Evolutionary conservation across 2,113 vertebrate genomes (phyloP), one percentile per base, ranked within the genome.

Genomic region (Elanus axillaris): DNA sequence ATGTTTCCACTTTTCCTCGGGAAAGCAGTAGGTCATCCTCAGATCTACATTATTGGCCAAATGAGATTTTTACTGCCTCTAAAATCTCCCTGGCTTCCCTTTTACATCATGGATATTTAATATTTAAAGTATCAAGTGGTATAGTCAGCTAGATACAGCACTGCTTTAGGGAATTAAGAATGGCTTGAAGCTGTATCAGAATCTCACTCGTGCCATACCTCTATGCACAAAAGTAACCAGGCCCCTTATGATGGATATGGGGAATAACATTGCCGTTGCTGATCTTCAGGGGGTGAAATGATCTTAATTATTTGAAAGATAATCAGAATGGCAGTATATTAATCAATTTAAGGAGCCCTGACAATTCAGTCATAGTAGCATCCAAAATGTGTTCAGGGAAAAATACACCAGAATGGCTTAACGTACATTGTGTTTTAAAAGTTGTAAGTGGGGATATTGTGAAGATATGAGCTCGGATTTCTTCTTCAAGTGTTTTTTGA

Each of bases 81-180:
- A 75, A 93, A 97, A 59, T 97, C 92, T 98, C 92, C 50, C 92
- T 82, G 88, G 50, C 72, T 94, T 98, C 79, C 69, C n/a, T 90
- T 90, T 94, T 95, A 48, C 75, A 56, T 95, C 84, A 88, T 79
- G 29, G 50, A n/a, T 92, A 77, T 88, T 96, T 95, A 93, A 67
- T 66, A 83, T 69, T 77, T 79, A 45, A 88, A 63, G 23, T 90
- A 63, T 74, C 20, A 74, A 77, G 78, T 62, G 55, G 31, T 79
- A 78, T 68, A 85, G 17, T 67, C n/a, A 86, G 55, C 45, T 77
- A 92, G 71, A 63, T 80, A 71, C 18, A 94, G 50, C 20, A 42
- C 45, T 75, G 43, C n/a, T 93, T 86, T 80, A 38, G 75, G 85
- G 93, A 93, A 73, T 94, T 90, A 55, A 72, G 69, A 96, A 86